These are phyloP conservation scores for Choreutis nemorana DNA, from an alignment of 2,888 invertebrate genomes.

Conservation along the genomic window DNA sequence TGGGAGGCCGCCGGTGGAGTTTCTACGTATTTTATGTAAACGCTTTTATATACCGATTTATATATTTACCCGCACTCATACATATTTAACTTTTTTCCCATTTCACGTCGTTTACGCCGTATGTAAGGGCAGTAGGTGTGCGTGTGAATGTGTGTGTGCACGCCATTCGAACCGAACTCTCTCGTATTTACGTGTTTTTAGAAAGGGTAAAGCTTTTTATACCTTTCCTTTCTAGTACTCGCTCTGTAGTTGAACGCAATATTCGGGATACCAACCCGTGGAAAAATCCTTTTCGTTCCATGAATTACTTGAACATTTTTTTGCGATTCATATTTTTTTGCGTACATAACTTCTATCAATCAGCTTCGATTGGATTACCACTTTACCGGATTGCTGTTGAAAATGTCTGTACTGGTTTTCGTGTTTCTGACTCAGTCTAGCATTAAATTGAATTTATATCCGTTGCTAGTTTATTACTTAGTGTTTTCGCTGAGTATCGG, in stretches of 20 bases:
- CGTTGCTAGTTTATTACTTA: too few relatives aligned
- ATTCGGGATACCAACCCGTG: constrained; percentile 42
- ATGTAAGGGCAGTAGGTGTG: constrained; percentile 35
- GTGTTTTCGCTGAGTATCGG: too few relatives aligned
- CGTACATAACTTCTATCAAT: constrained; percentile 34
- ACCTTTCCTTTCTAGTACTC: constrained; percentile 59
- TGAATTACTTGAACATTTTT: constrained; percentile 52
- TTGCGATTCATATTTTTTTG: constrained; percentile 37
- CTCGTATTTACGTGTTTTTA: constrained; percentile 62
- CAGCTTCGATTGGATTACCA: too few relatives aligned
- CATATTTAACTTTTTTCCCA: constrained; percentile 67
- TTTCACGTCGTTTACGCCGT: constrained; percentile 60
- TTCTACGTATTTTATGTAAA: constrained; percentile 56
- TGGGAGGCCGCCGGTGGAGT: constrained; percentile 28
- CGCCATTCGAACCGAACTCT: constrained; percentile 40
- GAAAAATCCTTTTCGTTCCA: constrained; percentile 59
- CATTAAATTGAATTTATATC: too few relatives aligned
- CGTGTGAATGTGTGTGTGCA: constrained; percentile 37
- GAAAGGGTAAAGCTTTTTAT: constrained; percentile 64
- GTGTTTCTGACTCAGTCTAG: too few relatives aligned
- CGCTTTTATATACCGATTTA: constrained; percentile 62
- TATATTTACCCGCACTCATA: constrained; percentile 66
- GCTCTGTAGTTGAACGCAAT: constrained; percentile 47
- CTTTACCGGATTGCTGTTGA: too few relatives aligned
- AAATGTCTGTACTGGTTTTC: too few relatives aligned